Percentiles rank a stretch among this genome's conserved stretches.
These are phyloP conservation scores for Dicranocentrus wangi DNA, from an alignment of 2,888 invertebrate genomes.

Conservation along the genomic window DNA sequence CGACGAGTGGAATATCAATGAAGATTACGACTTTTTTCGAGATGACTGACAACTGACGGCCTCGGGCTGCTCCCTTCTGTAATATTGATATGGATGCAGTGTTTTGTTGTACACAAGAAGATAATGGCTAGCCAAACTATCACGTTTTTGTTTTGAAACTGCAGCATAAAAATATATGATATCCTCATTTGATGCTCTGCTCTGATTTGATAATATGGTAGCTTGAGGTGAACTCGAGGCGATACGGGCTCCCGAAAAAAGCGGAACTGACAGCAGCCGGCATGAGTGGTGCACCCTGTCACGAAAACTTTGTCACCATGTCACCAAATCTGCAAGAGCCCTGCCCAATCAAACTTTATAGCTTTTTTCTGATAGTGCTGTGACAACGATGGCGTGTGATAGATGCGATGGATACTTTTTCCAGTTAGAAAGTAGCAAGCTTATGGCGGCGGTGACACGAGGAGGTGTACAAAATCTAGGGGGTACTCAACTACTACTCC, in stretches of 20 bases:
- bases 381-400: no score
- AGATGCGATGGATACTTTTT: no score
- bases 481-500: no score
- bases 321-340: neutral
- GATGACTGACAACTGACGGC: slow-evolving; percentile 2
- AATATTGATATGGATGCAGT: neutral
- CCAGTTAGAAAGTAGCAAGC: no score
- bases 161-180: neutral
- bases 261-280: slow-evolving; percentile 3
- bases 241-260: neutral
- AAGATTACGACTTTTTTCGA: neutral
- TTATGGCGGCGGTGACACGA: no score
- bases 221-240: no score
- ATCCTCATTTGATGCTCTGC: no score
- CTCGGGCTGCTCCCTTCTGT: slow-evolving; percentile 16
- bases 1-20: neutral
- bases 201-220: no score
- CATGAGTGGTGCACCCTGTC: no score
- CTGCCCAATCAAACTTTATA: slow-evolving; percentile 13
- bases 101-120: neutral
- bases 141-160: slow-evolving; percentile 10
- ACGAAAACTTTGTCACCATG: neutral
- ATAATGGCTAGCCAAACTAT: no score
- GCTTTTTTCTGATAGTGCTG: no score
- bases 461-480: no score